phyloP scores from a whole-genome alignment of 2,888 invertebrate genomes.

The Thysanoteuthis rhombus region DNA sequence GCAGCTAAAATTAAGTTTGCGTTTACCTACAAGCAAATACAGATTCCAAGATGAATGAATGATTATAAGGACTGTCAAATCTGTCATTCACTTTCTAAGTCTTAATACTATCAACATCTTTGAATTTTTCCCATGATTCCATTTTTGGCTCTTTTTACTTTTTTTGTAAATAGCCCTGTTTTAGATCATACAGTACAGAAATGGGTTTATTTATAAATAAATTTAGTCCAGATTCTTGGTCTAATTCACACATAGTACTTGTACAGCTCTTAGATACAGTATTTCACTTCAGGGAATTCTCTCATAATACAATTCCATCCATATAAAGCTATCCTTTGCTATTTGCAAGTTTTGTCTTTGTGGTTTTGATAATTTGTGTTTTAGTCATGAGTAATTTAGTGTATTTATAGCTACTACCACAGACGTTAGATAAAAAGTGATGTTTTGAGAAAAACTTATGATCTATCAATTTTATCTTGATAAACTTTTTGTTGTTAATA shows the following conservation, averaged over 20 bases:
- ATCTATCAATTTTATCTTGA: too few relatives aligned
- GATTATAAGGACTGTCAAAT: neutral
- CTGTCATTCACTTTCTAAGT: neutral
- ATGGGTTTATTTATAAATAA: neutral
- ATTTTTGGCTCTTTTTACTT: neutral
- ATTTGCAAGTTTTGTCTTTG: too few relatives aligned
- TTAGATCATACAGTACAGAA: neutral
- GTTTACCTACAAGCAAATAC: neutral
- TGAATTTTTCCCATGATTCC: neutral
- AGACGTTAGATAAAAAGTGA: too few relatives aligned
- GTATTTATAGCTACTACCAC: too few relatives aligned
- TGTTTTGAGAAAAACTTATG: too few relatives aligned
- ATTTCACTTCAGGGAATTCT: neutral
- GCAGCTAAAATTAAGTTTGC: conserved; percentile 1
- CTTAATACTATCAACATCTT: neutral
- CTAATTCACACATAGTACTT: neutral
- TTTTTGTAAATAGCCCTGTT: neutral
- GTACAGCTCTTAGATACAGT: neutral
- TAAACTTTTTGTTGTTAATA: too few relatives aligned
- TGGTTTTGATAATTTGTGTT: too few relatives aligned
- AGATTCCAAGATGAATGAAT: conserved; percentile 12
- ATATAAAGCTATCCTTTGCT: too few relatives aligned
- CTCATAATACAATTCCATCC: neutral
- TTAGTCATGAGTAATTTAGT: too few relatives aligned
- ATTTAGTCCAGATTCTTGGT: neutral